Evolutionary conservation across 2,888 invertebrate species (phyloP).

Genomic region (Scaptomyza parva): DNA sequence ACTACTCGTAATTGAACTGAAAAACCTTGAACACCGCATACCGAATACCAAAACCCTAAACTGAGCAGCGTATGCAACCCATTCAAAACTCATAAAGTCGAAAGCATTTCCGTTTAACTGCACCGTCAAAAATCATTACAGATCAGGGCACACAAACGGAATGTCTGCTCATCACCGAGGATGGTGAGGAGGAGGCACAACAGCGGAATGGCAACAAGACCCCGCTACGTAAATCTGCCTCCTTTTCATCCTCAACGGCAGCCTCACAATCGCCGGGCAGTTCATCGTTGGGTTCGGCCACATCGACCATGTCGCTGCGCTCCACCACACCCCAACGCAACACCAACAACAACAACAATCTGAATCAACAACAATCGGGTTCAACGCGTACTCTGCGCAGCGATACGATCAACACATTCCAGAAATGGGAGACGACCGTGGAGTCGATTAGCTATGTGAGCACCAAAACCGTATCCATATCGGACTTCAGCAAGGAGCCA

Average conservation of each 20-base stretch:
- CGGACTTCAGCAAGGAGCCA: conserved; percentile 68
- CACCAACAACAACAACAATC: too few species aligned
- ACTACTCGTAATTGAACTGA: conserved; percentile 37
- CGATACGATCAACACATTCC: conserved; percentile 83
- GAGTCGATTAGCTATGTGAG: conserved; percentile 84
- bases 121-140: conserved; percentile 26
- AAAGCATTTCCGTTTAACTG: conserved; percentile 42
- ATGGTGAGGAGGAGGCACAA: conserved; percentile 41
- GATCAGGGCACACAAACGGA: conserved; percentile 82
- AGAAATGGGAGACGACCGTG: conserved; percentile 85
- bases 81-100: conserved; percentile 20
- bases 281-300: conserved; percentile 75
- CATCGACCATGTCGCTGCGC: conserved; percentile 77
- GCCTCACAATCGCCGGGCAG: conserved; percentile 66
- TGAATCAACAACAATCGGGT: conserved; percentile 5
- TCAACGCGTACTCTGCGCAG: conserved; percentile 77
- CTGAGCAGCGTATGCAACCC: conserved; percentile 9
- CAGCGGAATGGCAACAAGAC: conserved; percentile 42
- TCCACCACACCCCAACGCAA: conserved; percentile 65
- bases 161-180: conserved; percentile 75
- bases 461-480: conserved; percentile 81
- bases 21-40: conserved; percentile 6
- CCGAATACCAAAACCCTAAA: neutral
- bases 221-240: conserved; percentile 77
- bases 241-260: conserved; percentile 75